Percentiles rank a stretch among this genome's conserved stretches.
These are phyloP conservation scores for Cotesia congregata DNA, from an alignment of 2,888 invertebrate genomes.

Conservation along the genomic window DNA sequence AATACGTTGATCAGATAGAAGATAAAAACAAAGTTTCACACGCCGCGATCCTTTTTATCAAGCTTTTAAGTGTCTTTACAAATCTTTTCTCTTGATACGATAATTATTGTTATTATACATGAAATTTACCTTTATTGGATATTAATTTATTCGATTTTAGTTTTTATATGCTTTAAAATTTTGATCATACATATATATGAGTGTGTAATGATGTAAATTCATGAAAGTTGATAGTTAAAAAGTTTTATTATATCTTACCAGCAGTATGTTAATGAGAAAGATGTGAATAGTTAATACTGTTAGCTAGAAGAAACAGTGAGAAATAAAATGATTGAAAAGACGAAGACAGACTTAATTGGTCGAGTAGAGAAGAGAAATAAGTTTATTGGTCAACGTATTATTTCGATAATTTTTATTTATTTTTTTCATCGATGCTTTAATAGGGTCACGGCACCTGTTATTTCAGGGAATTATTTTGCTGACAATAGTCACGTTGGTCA, in stretches of 20 bases:
- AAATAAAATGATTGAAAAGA: background rate
- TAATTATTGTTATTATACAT: background rate
- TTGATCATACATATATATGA: conserved; percentile 12
- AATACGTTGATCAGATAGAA: conserved; percentile 18
- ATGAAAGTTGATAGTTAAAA: conserved; percentile 19
- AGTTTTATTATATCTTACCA: conserved; percentile 10
- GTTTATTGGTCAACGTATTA: conserved; percentile 1
- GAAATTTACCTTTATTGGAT: background rate
- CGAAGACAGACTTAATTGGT: background rate
- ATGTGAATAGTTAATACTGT: conserved; percentile 3
- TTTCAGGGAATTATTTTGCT: background rate
- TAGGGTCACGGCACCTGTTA: background rate
- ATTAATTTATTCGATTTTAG: conserved; percentile 2
- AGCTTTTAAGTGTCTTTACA: conserved; percentile 15
- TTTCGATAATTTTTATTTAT: background rate
- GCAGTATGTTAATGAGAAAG: background rate
- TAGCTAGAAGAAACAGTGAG: conserved; percentile 6
- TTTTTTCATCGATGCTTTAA: conserved; percentile 5
- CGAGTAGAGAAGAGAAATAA: background rate
- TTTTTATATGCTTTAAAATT: background rate
- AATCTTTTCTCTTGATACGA: background rate
- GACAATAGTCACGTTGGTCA: background rate
- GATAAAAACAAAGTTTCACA: conserved; percentile 18
- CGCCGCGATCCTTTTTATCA: conserved; percentile 18
- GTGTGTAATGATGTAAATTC: conserved; percentile 33